Evolutionary conservation across 2,797 vertebrate species (phyloP).

Genomic region (Dipus sagitta): DNA sequence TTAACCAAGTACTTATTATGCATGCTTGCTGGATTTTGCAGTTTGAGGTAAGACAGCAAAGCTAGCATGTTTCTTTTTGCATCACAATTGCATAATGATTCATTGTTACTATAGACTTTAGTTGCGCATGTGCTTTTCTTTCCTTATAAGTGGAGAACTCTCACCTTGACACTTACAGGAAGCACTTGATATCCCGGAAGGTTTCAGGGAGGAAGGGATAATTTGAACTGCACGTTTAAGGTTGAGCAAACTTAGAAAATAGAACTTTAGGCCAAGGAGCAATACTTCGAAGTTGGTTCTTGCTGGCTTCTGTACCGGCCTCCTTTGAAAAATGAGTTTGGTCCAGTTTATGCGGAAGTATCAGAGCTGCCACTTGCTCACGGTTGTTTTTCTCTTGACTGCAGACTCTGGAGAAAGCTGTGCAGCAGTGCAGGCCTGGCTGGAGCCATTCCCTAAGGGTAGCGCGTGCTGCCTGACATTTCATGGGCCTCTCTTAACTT

Average conservation of each 20-base stretch:
- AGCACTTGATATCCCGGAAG: neutral
- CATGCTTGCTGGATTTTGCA: neutral
- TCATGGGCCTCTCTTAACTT: neutral
- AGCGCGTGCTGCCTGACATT: neutral
- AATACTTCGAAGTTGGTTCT: neutral
- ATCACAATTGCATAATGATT: neutral
- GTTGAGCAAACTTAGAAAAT: neutral
- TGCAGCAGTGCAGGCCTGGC: neutral
- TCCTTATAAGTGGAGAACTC: neutral
- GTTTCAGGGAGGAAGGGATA: neutral
- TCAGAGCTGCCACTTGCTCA: neutral
- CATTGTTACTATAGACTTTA: neutral
- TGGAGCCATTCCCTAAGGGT: neutral
- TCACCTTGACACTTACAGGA: neutral
- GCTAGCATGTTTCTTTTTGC: neutral
- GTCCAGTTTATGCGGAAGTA: neutral
- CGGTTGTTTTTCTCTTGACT: neutral
- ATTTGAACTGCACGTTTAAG: slow-evolving; percentile 6
- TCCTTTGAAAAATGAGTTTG: neutral
- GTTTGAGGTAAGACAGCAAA: neutral
- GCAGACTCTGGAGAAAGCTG: neutral
- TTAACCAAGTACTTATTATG: neutral
- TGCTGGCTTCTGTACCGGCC: neutral
- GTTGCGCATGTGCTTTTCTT: neutral
- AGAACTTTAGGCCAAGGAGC: neutral